These are phyloP conservation scores for Oeneis ivallda DNA, from an alignment of 2,888 invertebrate species.

Conservation along the genomic window DNA sequence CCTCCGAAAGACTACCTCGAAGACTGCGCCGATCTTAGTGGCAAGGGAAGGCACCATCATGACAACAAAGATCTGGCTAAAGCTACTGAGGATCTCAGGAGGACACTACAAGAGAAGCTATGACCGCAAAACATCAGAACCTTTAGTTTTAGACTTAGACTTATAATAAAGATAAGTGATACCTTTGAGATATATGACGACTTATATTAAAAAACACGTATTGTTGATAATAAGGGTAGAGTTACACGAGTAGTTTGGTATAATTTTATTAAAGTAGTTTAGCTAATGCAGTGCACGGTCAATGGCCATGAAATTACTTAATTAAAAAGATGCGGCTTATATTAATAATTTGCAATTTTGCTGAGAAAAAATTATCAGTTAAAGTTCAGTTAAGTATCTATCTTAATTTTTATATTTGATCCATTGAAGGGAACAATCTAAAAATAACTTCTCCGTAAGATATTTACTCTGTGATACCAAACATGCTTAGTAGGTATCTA, in stretches of 20 bases:
- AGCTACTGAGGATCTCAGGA: constrained; percentile 88
- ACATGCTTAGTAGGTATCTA: background rate
- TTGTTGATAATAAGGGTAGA: background rate
- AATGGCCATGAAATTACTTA: background rate
- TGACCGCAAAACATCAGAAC: constrained; percentile 63
- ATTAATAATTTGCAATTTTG: background rate
- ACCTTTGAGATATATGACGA: background rate
- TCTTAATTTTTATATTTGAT: background rate
- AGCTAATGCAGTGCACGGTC: background rate
- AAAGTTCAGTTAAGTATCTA: too few species aligned
- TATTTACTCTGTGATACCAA: background rate
- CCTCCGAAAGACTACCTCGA: constrained; percentile 91
- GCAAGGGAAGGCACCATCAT: constrained; percentile 75
- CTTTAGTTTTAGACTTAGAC: constrained; percentile 20
- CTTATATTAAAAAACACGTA: background rate
- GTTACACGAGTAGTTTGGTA: background rate
- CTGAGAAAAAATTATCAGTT: background rate
- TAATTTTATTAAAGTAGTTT: too few species aligned
- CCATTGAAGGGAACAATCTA: background rate
- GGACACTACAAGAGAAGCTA: constrained; percentile 89
- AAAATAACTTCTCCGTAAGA: background rate
- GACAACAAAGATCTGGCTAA: constrained; percentile 82
- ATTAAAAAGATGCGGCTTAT: background rate
- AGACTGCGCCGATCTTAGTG: constrained; percentile 80
- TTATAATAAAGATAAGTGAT: background rate